A percentile compares a stretch with the other conserved stretches of the same genome.
Conservation (phyloP, 2,888 invertebrate species). For the Tinea pellionella region DNA sequence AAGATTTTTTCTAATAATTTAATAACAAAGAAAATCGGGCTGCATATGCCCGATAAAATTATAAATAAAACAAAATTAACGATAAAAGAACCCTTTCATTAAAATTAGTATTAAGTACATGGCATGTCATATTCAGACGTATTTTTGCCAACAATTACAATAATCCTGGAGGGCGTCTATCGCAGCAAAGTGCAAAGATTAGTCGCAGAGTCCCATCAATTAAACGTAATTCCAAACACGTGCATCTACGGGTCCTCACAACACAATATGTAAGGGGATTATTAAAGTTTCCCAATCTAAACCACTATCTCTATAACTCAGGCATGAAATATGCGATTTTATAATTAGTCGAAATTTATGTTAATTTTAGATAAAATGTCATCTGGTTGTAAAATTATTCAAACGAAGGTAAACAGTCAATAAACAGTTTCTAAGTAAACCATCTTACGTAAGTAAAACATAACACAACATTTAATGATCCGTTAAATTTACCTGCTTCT, state of each 20-base stretch:
- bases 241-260: conserved; percentile 44
- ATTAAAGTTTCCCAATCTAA: conserved; percentile 39
- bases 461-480: conserved; percentile 40
- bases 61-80: no score
- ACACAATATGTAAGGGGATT: conserved; percentile 51
- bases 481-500: conserved; percentile 44
- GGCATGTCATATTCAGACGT: not conserved
- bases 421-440: not conserved
- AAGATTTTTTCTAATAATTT: no score
- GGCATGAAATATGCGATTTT: conserved; percentile 8
- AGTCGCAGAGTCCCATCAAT: conserved; percentile 58
- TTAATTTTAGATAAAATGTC: not conserved
- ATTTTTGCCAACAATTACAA: conserved; percentile 8
- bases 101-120: not conserved
- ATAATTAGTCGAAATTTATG: not conserved
- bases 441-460: conserved; percentile 6
- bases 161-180: conserved; percentile 16
- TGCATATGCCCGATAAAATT: no score
- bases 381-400: not conserved
- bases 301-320: conserved; percentile 25
- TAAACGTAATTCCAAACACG: conserved; percentile 60
- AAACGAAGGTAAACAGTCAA: not conserved
- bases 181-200: conserved; percentile 60
- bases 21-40: no score
- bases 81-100: no score